A percentile compares a stretch with the other conserved stretches of the same genome.
Conservation (phyloP, 2,113 vertebrate genomes). For the Telmatochromis sp. region DNA sequence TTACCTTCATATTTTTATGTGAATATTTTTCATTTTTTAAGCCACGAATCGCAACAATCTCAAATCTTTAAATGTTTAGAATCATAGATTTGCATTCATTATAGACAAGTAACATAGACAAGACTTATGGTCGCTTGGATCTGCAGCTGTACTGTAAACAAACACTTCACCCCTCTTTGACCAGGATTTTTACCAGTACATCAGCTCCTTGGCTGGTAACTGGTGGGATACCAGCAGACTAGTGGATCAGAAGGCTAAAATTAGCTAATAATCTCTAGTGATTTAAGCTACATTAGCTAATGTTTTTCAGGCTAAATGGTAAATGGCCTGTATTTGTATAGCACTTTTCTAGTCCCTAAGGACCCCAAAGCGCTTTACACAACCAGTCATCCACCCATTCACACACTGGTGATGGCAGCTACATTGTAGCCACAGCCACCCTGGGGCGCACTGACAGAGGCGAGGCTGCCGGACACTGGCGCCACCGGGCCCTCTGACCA, state of each 20-base stretch:
- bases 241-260: not conserved
- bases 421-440: too few species aligned
- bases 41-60: not conserved
- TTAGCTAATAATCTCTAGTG: not conserved
- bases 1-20: not conserved
- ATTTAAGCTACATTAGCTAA: not conserved
- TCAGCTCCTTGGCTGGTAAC: not conserved
- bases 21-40: not conserved
- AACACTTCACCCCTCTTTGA: not conserved
- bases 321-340: too few species aligned
- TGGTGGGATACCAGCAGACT: not conserved
- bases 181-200: not conserved
- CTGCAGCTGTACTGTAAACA: not conserved
- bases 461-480: rapidly evolving
- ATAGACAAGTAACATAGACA: not conserved
- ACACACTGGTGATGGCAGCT: too few species aligned
- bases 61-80: not conserved
- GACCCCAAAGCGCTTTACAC: too few species aligned
- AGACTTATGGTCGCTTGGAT: not conserved
- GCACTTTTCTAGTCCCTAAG: too few species aligned
- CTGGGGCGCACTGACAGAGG: too few species aligned
- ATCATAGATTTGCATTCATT: not conserved
- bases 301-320: not conserved
- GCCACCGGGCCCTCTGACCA: too few species aligned
- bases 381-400: rapidly evolving